phyloP scores from a whole-genome alignment of 2,113 vertebrate genomes.

The Tragulus kanchil region DNA sequence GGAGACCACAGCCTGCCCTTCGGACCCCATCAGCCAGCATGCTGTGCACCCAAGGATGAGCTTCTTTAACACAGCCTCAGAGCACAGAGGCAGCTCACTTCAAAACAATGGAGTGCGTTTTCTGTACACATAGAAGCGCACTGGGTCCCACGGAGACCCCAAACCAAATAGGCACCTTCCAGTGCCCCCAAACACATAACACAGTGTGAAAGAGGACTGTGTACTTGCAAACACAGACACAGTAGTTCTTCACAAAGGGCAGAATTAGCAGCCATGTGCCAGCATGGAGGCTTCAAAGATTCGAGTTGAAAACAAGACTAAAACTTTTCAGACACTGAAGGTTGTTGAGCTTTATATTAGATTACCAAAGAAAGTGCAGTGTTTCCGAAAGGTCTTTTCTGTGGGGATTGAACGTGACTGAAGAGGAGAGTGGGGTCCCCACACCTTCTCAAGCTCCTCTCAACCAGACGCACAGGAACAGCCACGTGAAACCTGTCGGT shows the following conservation, averaged over 20 bases:
- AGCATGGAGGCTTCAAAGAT: not conserved
- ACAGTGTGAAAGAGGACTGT: not conserved
- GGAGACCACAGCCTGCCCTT: not conserved
- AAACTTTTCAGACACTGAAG: not conserved
- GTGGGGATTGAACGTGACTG: too few relatives aligned
- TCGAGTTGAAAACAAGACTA: not conserved
- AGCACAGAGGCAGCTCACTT: not conserved
- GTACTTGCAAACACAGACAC: fast-evolving
- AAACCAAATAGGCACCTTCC: not conserved
- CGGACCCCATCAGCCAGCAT: fast-evolving
- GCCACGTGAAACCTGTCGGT: not conserved
- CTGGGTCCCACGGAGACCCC: not conserved
- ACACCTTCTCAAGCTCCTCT: not conserved
- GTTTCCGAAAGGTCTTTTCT: not conserved
- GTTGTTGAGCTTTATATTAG: not conserved
- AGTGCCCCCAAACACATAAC: fast-evolving
- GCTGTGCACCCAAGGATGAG: fast-evolving
- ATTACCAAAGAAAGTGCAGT: not conserved
- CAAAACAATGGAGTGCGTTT: not conserved
- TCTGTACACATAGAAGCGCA: not conserved
- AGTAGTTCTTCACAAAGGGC: not conserved
- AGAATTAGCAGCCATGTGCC: not conserved
- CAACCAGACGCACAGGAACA: fast-evolving
- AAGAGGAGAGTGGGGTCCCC: fast-evolving
- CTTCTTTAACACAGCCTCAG: too few relatives aligned